These are phyloP conservation scores for Alligator sinensis DNA, from an alignment of 2,113 vertebrate species.

Conservation along the genomic window DNA sequence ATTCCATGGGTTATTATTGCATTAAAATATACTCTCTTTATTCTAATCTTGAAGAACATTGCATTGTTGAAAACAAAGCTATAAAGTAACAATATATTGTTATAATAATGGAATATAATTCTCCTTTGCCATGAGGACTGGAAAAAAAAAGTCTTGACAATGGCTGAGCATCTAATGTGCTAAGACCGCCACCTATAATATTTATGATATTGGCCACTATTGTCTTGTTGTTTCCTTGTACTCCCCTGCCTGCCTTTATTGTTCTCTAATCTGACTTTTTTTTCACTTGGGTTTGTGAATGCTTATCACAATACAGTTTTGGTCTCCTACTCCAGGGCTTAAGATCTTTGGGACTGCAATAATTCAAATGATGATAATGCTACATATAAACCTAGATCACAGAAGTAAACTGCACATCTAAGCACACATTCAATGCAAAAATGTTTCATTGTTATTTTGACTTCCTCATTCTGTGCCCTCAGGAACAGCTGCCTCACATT, in stretches of 20 bases:
- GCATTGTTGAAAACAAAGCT: conserved; percentile 20
- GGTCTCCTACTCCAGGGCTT: neutral
- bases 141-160: neutral
- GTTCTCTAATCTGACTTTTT: neutral
- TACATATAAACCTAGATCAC: neutral
- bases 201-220: neutral
- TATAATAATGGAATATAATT: neutral
- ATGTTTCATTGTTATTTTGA: neutral
- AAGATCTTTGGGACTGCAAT: neutral
- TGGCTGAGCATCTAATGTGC: neutral
- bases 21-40: conserved; percentile 5
- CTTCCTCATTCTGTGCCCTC: conserved; percentile 29
- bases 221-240: conserved; percentile 25
- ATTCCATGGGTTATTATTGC: neutral
- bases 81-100: conserved; percentile 44
- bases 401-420: neutral
- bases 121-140: neutral
- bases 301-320: neutral
- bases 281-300: neutral
- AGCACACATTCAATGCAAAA: neutral
- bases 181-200: neutral
- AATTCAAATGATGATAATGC: neutral
- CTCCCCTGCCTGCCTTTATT: neutral
- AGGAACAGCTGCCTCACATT: neutral
- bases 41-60: conserved; percentile 6